phyloP scores from a whole-genome alignment of 2,888 invertebrate species.

The Nasonia oneida region DNA sequence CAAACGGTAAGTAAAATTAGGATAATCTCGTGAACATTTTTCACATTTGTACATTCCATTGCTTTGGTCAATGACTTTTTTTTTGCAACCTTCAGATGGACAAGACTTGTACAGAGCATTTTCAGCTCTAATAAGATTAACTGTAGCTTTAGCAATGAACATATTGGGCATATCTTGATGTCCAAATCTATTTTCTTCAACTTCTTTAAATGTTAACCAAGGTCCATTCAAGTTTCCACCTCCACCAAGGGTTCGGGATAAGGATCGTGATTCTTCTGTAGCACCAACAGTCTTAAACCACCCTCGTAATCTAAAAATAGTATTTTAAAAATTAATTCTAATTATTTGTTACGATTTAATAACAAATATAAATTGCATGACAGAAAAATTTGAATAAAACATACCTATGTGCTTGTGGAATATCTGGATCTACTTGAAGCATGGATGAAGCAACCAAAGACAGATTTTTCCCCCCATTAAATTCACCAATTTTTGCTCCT shows the following conservation, averaged over 20 bases:
- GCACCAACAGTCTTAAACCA: constrained; percentile 94
- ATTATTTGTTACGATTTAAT: not conserved
- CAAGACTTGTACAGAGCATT: constrained; percentile 96
- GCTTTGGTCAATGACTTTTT: constrained; percentile 94
- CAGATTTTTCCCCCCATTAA: constrained; percentile 89
- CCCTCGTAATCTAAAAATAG: constrained; percentile 83
- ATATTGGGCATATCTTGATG: constrained; percentile 90
- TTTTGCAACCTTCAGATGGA: constrained; percentile 93
- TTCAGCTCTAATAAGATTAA: constrained; percentile 89
- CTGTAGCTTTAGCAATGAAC: constrained; percentile 88
- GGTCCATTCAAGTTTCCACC: constrained; percentile 81
- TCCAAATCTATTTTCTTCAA: constrained; percentile 86
- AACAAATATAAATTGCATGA: constrained; percentile 11
- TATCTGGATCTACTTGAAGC: constrained; percentile 92
- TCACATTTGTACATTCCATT: constrained; percentile 96
- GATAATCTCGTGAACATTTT: constrained; percentile 93
- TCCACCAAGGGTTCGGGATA: constrained; percentile 79
- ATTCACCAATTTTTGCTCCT: constrained; percentile 92
- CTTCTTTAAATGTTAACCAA: constrained; percentile 90
- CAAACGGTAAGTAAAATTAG: constrained; percentile 92
- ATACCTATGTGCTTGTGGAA: constrained; percentile 88
- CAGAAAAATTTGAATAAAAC: not conserved
- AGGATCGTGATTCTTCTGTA: constrained; percentile 82
- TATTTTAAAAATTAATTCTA: not conserved
- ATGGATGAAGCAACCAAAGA: constrained; percentile 83